Percentiles rank a stretch among this genome's conserved stretches.
phyloP scores from a whole-genome alignment of 2,113 vertebrate species.

The Passer domesticus region DNA sequence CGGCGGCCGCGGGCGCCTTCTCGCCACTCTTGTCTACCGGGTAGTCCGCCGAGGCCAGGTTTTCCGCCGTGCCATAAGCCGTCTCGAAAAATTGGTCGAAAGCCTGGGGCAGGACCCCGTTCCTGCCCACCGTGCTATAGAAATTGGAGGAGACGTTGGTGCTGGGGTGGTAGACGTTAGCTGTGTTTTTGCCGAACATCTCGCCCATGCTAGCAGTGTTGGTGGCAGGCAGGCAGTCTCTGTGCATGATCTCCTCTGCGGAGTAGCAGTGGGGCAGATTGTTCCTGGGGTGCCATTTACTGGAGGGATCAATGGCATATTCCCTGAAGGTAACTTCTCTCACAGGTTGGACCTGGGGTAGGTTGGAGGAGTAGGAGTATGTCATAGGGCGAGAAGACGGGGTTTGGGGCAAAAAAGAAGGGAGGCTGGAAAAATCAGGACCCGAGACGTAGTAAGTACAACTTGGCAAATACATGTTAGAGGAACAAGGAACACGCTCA shows the following conservation, averaged over 20 bases:
- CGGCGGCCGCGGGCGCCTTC: slow-evolving; percentile 80
- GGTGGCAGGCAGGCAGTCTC: slow-evolving; percentile 89
- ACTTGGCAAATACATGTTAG: slow-evolving; percentile 99
- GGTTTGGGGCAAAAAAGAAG: slow-evolving; percentile 96
- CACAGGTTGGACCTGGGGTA: slow-evolving; percentile 96
- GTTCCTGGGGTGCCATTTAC: slow-evolving; percentile 97
- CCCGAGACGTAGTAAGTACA: slow-evolving; percentile 99
- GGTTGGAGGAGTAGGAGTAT: slow-evolving; percentile 94
- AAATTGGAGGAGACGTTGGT: slow-evolving; percentile 86
- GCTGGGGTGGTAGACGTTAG: slow-evolving; percentile 84
- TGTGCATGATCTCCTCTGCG: slow-evolving; percentile 93
- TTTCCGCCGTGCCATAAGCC: slow-evolving; percentile 88
- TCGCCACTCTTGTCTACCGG: slow-evolving; percentile 81
- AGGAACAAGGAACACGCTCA: slow-evolving; percentile 95
- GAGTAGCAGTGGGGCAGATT: slow-evolving; percentile 95
- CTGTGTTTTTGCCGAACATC: slow-evolving; percentile 89
- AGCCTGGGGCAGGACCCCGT: slow-evolving; percentile 95
- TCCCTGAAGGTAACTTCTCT: slow-evolving; percentile 98
- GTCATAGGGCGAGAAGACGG: slow-evolving; percentile 97
- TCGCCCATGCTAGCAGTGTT: slow-evolving; percentile 86
- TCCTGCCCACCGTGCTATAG: slow-evolving; percentile 91
- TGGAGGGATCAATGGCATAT: slow-evolving; percentile 94
- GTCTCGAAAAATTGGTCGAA: slow-evolving; percentile 99
- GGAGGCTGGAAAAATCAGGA: slow-evolving; percentile 96
- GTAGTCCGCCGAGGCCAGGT: slow-evolving; percentile 79